A percentile compares a stretch with the other conserved stretches of the same genome.
phyloP scores from a whole-genome alignment of 2,888 invertebrate genomes.

The Trisateles emortualis region DNA sequence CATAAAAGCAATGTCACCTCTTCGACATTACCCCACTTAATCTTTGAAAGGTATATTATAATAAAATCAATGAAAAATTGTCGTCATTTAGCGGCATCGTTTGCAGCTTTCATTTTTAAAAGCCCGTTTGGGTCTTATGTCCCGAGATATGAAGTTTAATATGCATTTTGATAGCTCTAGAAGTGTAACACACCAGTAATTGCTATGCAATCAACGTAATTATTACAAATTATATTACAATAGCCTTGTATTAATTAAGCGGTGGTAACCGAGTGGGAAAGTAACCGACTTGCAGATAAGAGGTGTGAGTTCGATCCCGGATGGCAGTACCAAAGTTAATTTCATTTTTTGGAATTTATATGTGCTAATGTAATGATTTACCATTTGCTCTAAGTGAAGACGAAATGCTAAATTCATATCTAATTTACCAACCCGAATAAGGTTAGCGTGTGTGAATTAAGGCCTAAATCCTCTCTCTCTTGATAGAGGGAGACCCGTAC shows the following conservation, averaged over 20 bases:
- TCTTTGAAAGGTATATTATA: slow-evolving; percentile 46
- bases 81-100: slow-evolving; percentile 38
- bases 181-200: neutral
- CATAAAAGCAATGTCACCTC: slow-evolving; percentile 25
- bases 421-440: too few species aligned
- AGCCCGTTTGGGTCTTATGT: slow-evolving; percentile 21
- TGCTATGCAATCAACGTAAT: neutral
- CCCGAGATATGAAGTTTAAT: neutral
- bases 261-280: too few species aligned
- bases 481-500: too few species aligned
- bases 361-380: too few species aligned
- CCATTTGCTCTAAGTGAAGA: too few species aligned
- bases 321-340: too few species aligned
- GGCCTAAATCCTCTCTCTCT: too few species aligned
- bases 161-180: neutral
- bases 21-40: slow-evolving; percentile 29
- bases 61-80: slow-evolving; percentile 49
- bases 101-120: slow-evolving; percentile 37
- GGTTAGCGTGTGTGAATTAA: too few species aligned
- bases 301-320: too few species aligned
- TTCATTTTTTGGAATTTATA: too few species aligned
- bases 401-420: too few species aligned
- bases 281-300: too few species aligned
- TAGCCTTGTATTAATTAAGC: neutral
- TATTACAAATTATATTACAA: neutral